These are phyloP conservation scores for Syngnathus acus DNA, from an alignment of 2,797 vertebrate genomes.

Conservation along the genomic window DNA sequence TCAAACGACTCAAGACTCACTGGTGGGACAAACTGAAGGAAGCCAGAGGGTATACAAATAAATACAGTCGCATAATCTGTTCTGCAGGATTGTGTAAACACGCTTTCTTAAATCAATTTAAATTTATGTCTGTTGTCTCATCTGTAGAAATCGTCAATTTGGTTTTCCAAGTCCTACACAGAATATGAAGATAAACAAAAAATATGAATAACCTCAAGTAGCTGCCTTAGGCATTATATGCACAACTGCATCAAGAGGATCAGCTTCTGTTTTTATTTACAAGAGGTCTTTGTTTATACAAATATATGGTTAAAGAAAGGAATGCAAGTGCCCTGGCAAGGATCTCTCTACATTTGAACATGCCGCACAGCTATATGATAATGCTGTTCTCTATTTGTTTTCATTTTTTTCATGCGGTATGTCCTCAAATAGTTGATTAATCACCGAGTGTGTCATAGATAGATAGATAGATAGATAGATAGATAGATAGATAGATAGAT, in stretches of 20 bases:
- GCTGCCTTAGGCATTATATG: background rate
- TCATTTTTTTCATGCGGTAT: background rate
- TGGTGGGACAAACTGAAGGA: background rate
- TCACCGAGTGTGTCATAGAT: background rate
- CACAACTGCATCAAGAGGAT: background rate
- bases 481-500: too few species aligned
- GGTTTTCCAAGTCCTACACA: background rate
- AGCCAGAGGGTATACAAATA: background rate
- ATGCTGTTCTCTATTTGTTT: background rate
- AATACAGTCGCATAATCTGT: background rate
- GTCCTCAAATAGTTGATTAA: background rate
- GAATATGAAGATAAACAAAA: background rate
- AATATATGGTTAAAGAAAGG: too few species aligned
- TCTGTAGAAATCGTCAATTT: background rate
- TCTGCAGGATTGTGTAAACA: too few species aligned
- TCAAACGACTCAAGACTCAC: background rate
- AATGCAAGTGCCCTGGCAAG: background rate
- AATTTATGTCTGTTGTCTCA: background rate
- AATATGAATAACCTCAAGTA: background rate
- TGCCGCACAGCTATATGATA: background rate
- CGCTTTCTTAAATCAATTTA: background rate
- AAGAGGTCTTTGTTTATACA: too few species aligned
- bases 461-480: too few species aligned
- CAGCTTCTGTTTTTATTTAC: background rate
- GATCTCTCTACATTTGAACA: background rate